Conservation (phyloP, 2,888 invertebrate species). For the Norana najaformis region DNA sequence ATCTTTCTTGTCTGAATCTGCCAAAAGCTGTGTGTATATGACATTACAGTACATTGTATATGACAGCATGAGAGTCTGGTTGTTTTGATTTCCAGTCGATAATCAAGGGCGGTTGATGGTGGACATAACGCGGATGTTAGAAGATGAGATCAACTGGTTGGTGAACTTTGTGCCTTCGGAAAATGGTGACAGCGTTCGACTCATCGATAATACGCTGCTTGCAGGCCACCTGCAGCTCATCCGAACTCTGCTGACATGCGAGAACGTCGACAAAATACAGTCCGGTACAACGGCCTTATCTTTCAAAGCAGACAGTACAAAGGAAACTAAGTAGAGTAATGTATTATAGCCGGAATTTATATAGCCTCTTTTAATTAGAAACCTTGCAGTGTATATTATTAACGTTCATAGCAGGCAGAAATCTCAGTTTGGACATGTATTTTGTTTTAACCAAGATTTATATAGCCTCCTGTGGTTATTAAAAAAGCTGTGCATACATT, state of each 20-base stretch:
- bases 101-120: constrained; percentile 59
- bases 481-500: too few relatives aligned
- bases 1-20: not conserved
- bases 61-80: not conserved
- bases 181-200: constrained; percentile 47
- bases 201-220: constrained; percentile 63
- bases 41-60: not conserved
- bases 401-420: too few relatives aligned
- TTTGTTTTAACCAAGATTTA: too few relatives aligned
- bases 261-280: constrained; percentile 56
- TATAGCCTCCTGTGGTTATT: too few relatives aligned
- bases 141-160: constrained; percentile 65
- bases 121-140: constrained; percentile 61
- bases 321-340: not conserved
- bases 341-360: too few relatives aligned
- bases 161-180: constrained; percentile 62
- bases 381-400: too few relatives aligned
- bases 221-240: constrained; percentile 64
- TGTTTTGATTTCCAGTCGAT: constrained; percentile 43
- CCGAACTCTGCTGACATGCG: constrained; percentile 62
- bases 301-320: not conserved
- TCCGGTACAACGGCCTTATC: not conserved
- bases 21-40: not conserved
- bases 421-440: too few relatives aligned
- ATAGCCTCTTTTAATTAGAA: too few relatives aligned